Conservation (phyloP, 2,888 invertebrate species). For the Drosophila tripunctata region DNA sequence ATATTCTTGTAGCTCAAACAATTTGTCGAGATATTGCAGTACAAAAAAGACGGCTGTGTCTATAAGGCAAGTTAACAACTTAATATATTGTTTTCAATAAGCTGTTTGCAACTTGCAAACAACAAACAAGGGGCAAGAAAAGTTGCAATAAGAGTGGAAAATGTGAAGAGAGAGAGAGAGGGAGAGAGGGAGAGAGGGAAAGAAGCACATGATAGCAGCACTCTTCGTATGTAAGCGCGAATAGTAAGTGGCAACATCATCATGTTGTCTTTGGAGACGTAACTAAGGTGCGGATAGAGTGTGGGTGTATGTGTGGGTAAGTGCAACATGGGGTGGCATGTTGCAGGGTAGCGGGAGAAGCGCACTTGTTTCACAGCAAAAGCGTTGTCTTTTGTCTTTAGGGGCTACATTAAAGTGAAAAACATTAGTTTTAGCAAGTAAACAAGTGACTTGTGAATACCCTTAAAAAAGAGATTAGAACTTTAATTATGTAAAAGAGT, state of each 20-base stretch:
- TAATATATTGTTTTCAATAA: conserved; percentile 21
- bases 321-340: neutral
- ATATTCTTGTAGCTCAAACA: neutral
- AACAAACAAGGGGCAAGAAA: neutral
- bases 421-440: neutral
- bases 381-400: conserved; percentile 40
- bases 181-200: neutral
- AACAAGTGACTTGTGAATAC: neutral
- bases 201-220: conserved; percentile 7
- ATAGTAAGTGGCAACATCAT: conserved; percentile 70
- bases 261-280: conserved; percentile 38
- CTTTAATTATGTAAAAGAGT: no score
- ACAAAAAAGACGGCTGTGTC: neutral
- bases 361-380: conserved; percentile 24
- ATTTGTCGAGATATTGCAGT: conserved; percentile 2
- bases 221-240: conserved; percentile 48
- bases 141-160: neutral
- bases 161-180: no score
- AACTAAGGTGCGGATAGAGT: neutral
- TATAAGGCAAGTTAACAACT: conserved; percentile 7
- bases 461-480: no score
- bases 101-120: conserved; percentile 15
- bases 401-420: conserved; percentile 36
- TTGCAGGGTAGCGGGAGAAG: neutral
- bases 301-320: neutral